phyloP scores from a whole-genome alignment of 2,888 invertebrate species.

The Chouioia cunea region DNA sequence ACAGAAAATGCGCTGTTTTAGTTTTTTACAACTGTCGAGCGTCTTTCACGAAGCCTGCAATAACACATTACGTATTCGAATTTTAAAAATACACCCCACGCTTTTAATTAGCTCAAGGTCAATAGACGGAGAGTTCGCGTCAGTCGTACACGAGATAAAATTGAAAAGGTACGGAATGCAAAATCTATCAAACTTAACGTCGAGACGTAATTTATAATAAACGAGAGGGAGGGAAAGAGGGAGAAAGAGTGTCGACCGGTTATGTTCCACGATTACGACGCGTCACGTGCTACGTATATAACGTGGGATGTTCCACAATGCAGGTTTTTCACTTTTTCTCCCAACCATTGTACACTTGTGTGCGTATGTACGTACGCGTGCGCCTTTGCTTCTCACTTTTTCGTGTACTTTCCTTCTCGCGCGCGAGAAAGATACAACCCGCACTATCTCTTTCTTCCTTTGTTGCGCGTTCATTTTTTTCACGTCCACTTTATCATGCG shows the following conservation, averaged over 20 bases:
- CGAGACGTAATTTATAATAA: too few relatives aligned
- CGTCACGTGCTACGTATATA: conserved; percentile 26
- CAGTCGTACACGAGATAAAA: too few relatives aligned
- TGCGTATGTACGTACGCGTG: conserved; percentile 1
- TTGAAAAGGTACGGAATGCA: too few relatives aligned
- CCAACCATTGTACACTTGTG: conserved; percentile 7
- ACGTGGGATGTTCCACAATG: conserved; percentile 2
- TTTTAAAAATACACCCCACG: too few relatives aligned
- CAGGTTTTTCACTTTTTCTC: too few relatives aligned
- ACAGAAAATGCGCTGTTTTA: too few relatives aligned
- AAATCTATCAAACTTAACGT: too few relatives aligned
- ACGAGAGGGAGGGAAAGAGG: neutral
- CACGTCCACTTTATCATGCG: neutral
- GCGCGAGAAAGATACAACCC: neutral
- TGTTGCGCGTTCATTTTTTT: neutral
- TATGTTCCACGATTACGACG: conserved; percentile 10
- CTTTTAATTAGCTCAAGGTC: too few relatives aligned
- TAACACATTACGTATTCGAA: too few relatives aligned
- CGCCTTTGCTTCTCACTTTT: conserved; percentile 27
- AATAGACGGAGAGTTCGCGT: too few relatives aligned
- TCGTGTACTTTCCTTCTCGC: conserved; percentile 38
- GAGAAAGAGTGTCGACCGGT: conserved; percentile 5
- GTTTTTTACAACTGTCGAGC: too few relatives aligned
- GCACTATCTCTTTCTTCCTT: neutral
- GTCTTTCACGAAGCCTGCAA: too few relatives aligned